A percentile compares a stretch with the other conserved stretches of the same genome.
phyloP scores from a whole-genome alignment of 2,888 invertebrate genomes.

The Crioceris asparagi region DNA sequence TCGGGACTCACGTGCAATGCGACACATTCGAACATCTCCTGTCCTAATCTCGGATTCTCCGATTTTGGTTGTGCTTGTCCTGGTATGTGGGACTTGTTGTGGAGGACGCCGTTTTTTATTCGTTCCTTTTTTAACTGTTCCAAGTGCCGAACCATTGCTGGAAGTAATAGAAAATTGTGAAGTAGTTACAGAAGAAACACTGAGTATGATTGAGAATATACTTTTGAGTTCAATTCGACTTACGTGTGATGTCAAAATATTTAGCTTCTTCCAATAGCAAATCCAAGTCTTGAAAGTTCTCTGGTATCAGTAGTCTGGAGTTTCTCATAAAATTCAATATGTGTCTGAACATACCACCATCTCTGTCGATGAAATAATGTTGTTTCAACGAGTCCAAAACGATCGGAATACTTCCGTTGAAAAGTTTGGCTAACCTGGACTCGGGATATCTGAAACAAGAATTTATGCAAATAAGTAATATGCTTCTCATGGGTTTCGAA shows the following conservation, averaged over 20 bases:
- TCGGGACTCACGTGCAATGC: conserved; percentile 73
- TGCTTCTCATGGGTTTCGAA: no score
- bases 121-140: conserved; percentile 63
- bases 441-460: conserved; percentile 73
- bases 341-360: conserved; percentile 95
- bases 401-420: conserved; percentile 91
- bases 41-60: conserved; percentile 20
- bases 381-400: conserved; percentile 93
- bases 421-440: conserved; percentile 82
- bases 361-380: conserved; percentile 97
- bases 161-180: no score
- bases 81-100: conserved; percentile 10
- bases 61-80: conserved; percentile 15
- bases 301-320: conserved; percentile 75
- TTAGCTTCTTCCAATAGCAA: conserved; percentile 81
- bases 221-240: no score
- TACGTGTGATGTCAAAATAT: conserved; percentile 82
- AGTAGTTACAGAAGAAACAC: no score
- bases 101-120: conserved; percentile 44
- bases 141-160: conserved; percentile 63
- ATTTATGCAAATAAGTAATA: no score
- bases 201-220: no score
- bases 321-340: conserved; percentile 94
- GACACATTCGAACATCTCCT: conserved; percentile 61
- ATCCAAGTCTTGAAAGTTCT: conserved; percentile 77